These are phyloP conservation scores for Pecten maximus DNA, from an alignment of 2,888 invertebrate genomes.

Conservation along the genomic window DNA sequence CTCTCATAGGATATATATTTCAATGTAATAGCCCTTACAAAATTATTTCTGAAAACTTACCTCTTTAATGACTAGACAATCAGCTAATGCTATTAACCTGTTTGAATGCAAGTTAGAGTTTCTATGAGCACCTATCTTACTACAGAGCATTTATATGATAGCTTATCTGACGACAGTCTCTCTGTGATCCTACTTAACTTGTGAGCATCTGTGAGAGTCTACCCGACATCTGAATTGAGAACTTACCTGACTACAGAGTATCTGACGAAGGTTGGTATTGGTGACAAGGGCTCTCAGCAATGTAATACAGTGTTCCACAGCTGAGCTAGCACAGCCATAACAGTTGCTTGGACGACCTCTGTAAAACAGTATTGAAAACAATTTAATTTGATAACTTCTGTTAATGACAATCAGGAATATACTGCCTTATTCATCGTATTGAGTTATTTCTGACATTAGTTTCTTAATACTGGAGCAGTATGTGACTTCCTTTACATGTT, in stretches of 20 bases:
- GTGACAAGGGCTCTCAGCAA: constrained; percentile 93
- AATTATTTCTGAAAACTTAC: no score
- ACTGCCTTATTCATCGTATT: no score
- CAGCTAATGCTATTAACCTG: no score
- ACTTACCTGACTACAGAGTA: constrained; percentile 79
- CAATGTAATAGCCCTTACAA: no score
- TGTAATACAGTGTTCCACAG: constrained; percentile 96
- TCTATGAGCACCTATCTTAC: not conserved
- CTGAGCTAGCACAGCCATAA: constrained; percentile 89
- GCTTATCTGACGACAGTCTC: not conserved
- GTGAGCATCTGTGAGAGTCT: constrained; percentile 21
- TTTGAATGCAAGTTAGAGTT: no score
- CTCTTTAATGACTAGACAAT: no score
- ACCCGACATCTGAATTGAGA: constrained; percentile 57
- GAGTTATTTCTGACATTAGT: no score
- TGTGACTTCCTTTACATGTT: no score
- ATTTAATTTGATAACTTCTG: not conserved
- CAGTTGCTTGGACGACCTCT: constrained; percentile 79
- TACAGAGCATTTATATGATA: not conserved
- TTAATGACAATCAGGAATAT: not conserved
- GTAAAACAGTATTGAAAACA: constrained; percentile 44
- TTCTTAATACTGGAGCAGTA: no score
- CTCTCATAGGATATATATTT: no score
- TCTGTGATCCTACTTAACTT: not conserved
- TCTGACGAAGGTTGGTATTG: constrained; percentile 78